Conservation (phyloP, 2,797 vertebrate species). For the Potorous gilbertii region DNA sequence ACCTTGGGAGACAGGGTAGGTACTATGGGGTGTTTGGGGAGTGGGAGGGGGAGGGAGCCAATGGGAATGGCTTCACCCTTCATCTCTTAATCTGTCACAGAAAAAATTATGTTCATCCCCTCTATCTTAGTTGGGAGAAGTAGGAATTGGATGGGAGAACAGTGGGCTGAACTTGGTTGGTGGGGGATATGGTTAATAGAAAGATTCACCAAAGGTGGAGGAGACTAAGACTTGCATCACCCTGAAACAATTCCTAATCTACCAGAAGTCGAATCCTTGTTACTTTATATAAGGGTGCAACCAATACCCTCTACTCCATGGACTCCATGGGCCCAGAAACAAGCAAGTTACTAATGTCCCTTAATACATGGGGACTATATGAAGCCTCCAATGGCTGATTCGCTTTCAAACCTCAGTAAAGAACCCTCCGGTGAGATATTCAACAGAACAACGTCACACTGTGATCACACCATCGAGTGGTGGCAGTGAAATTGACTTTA, state of each 20-base stretch:
- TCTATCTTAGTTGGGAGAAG: background rate
- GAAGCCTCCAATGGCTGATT: background rate
- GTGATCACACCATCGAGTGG: background rate
- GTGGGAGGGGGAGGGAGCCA: background rate
- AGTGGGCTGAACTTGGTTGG: too few species aligned
- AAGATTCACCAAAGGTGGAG: background rate
- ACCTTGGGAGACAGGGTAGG: background rate
- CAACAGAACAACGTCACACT: background rate
- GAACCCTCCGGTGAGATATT: background rate
- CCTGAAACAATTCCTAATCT: background rate
- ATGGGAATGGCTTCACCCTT: background rate
- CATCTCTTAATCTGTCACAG: background rate
- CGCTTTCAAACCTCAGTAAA: background rate
- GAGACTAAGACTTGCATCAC: background rate
- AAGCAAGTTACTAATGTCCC: background rate
- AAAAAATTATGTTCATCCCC: background rate
- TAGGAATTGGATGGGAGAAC: background rate
- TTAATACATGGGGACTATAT: background rate
- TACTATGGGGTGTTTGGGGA: background rate
- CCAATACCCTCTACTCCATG: background rate
- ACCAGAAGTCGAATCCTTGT: background rate
- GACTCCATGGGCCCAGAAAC: background rate
- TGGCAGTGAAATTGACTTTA: background rate
- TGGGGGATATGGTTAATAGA: background rate
- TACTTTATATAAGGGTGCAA: background rate